These are phyloP conservation scores for Tokudaia muenninki DNA, from an alignment of 2,797 vertebrate species.

Conservation along the genomic window DNA sequence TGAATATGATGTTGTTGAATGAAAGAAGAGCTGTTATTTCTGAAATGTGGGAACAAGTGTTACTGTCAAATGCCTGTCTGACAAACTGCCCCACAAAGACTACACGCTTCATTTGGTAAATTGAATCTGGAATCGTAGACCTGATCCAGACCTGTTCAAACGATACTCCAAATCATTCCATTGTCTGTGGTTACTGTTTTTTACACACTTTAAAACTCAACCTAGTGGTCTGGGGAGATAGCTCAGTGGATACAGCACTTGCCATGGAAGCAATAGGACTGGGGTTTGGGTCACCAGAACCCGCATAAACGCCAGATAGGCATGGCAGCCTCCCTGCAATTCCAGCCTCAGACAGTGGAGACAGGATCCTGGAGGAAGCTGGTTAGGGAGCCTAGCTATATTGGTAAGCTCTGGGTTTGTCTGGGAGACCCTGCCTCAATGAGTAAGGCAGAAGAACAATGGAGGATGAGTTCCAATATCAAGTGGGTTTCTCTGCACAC, in stretches of 20 bases:
- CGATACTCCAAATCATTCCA: constrained; percentile 71
- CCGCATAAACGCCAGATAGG: neutral
- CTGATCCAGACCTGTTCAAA: constrained; percentile 58
- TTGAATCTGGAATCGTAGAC: constrained; percentile 55
- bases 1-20: constrained; percentile 83
- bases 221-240: neutral
- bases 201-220: constrained; percentile 76
- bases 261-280: neutral
- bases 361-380: neutral
- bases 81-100: constrained; percentile 71
- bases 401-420: neutral
- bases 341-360: neutral
- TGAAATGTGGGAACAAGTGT: constrained; percentile 79
- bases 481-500: neutral
- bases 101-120: constrained; percentile 75
- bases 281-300: neutral
- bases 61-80: constrained; percentile 67
- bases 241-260: neutral
- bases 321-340: neutral
- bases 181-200: constrained; percentile 77
- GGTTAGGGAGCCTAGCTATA: neutral
- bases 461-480: no score
- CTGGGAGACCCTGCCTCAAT: neutral
- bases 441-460: neutral
- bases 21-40: constrained; percentile 81